Base-by-base conservation (phyloP, 1,140 invertebrate genomes). In the Tyrophagus putrescentiae region DNA sequence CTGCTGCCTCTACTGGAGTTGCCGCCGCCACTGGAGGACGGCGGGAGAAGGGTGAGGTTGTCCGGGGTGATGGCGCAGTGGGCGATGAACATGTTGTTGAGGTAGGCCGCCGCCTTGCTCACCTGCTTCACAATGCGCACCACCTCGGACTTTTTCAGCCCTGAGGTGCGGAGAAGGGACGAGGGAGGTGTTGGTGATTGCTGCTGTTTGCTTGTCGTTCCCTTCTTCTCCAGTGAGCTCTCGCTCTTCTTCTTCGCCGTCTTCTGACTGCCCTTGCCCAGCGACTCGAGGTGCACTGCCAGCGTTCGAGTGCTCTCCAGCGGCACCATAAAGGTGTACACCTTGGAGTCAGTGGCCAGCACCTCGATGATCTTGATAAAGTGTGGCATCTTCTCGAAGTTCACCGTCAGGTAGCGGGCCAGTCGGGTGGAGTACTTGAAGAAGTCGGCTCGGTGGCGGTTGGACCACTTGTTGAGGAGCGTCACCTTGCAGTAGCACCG, bases 21-120 rank as follows among this genome's bases (percentile, higher is more conserved):
- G n/a, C n/a, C n/a, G n/a, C n/a, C n/a, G n/a, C n/a, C n/a, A n/a
- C n/a, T n/a, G 31, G 7, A 25, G 7, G 23, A 13, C 21, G 45
- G 45, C 7, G 7, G 13, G 6, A 48, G 18, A 48, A 48, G 7
- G 7, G 21, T 7, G 9, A 21, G 23, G 18, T 48, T 48, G 7
- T 48, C 45, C 7, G 7, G 7, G 21, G 7, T 48, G 7, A 48
- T 13, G 45, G 23, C 31, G 7, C 21, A 21, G 21, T 48, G 45
- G 45, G 45, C 45, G 7, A 48, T 21, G 31, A 48, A 48, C 9
- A 48, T 48, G 18, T 48, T 21, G 45, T 48, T 48, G 7, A 48
- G 45, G 45, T 9, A 48, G 18, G 13, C 13, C 13, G 31, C 31
- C 13, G 21, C 45, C 31, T 48, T 48, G 7, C 13, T 18, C 45